A percentile compares a stretch with the other conserved stretches of the same genome.
Evolutionary conservation across 2,797 vertebrate species (phyloP).

Genomic region (Sebastes oblongus): DNA sequence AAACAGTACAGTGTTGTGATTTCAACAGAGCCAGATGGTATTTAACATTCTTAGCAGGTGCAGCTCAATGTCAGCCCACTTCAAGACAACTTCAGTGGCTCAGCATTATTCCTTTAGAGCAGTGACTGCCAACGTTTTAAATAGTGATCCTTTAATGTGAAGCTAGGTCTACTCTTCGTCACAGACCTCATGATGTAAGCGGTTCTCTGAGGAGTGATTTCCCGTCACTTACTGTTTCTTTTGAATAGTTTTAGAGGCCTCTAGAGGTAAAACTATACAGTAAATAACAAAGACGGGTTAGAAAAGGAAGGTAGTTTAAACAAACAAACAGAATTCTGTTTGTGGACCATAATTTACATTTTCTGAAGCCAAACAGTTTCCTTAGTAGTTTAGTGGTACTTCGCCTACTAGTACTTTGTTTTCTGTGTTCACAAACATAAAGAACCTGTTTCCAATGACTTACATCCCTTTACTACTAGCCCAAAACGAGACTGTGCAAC

Average conservation of each 20-base stretch:
- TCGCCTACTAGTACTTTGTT: background rate
- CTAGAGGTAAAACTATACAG: background rate
- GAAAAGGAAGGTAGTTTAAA: background rate
- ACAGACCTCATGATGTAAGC: background rate
- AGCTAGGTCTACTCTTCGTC: background rate
- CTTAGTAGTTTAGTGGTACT: background rate
- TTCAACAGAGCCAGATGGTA: background rate
- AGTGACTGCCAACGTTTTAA: background rate
- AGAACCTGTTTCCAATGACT: background rate
- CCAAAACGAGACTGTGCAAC: background rate
- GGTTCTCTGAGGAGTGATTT: background rate
- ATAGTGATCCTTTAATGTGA: background rate
- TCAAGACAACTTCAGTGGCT: background rate
- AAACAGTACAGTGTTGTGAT: conserved; percentile 6
- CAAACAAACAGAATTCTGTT: background rate
- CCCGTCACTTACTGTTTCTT: background rate
- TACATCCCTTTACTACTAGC: background rate
- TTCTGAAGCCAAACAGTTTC: background rate
- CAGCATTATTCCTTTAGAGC: background rate
- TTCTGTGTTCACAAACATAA: background rate
- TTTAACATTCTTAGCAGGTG: background rate
- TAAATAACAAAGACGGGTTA: background rate
- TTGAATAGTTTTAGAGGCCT: background rate
- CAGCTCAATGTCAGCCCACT: background rate
- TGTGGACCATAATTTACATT: background rate